phyloP scores from a whole-genome alignment of 1,140 invertebrate species.

The Drosophila bocki region DNA sequence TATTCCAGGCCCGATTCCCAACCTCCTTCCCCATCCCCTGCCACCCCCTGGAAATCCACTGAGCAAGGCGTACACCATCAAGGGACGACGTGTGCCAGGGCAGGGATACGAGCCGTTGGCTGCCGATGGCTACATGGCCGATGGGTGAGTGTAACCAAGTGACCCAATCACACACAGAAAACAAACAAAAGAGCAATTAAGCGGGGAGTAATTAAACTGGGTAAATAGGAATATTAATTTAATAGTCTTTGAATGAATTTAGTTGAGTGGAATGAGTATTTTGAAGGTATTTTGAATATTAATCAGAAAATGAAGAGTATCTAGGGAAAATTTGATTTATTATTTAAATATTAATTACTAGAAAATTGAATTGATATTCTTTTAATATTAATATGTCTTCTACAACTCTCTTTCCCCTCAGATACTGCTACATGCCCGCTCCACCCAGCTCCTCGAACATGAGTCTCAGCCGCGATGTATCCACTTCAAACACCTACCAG shows the following conservation, averaged over 20 bases:
- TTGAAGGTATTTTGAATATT: neutral
- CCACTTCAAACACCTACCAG: constrained; percentile 80
- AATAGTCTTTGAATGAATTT: neutral
- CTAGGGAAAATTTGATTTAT: too few relatives aligned
- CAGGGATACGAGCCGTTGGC: constrained; percentile 64
- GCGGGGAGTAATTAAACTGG: constrained; percentile 4
- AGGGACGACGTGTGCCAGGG: constrained; percentile 59
- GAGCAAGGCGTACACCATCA: constrained; percentile 50
- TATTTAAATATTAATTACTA: neutral
- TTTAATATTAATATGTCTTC: too few relatives aligned
- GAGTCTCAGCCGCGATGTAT: constrained; percentile 75
- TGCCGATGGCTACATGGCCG: constrained; percentile 65
- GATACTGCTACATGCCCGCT: constrained; percentile 55
- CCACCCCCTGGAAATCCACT: constrained; percentile 26
- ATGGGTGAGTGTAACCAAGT: constrained; percentile 66
- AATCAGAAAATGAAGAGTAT: neutral
- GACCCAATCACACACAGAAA: constrained; percentile 18
- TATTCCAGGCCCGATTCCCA: constrained; percentile 25
- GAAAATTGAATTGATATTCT: too few relatives aligned
- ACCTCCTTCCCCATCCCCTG: constrained; percentile 3
- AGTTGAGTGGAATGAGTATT: neutral
- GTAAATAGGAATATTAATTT: constrained; percentile 1
- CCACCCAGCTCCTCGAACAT: constrained; percentile 69
- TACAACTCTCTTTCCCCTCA: neutral
- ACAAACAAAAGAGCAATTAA: constrained; percentile 5